phyloP scores from a whole-genome alignment of 2,888 invertebrate species.

The Eulithis prunata region DNA sequence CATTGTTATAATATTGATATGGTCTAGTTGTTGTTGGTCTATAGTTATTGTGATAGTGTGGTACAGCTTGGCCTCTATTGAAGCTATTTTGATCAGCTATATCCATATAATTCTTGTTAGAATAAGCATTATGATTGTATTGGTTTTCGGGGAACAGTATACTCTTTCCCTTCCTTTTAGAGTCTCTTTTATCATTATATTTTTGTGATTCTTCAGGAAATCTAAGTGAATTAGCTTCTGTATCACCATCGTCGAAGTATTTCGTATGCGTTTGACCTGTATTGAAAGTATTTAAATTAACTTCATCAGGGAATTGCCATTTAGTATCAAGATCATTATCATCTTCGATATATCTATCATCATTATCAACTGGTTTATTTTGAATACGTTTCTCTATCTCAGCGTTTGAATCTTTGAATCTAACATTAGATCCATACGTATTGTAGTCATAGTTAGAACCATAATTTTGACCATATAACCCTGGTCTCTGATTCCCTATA shows the following conservation, averaged over 20 bases:
- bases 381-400: conserved; percentile 67
- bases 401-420: conserved; percentile 43
- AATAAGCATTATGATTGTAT: conserved; percentile 29
- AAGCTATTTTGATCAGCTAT: conserved; percentile 10
- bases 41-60: conserved; percentile 12
- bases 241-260: conserved; percentile 30
- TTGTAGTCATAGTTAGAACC: conserved; percentile 50
- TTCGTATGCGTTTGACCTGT: conserved; percentile 12
- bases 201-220: conserved; percentile 51
- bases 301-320: conserved; percentile 64
- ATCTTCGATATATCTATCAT: conserved; percentile 34
- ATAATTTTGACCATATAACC: conserved; percentile 46
- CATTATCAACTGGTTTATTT: conserved; percentile 54
- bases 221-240: conserved; percentile 45
- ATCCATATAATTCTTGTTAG: conserved; percentile 24
- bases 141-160: conserved; percentile 44
- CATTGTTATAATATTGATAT: conserved; percentile 24
- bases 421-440: conserved; percentile 43
- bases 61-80: conserved; percentile 6
- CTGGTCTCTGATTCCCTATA: conserved; percentile 27
- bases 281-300: conserved; percentile 35
- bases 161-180: conserved; percentile 46
- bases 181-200: conserved; percentile 31
- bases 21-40: conserved; percentile 6
- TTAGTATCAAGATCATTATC: conserved; percentile 45